Evolutionary conservation across 2,888 invertebrate genomes (phyloP), one percentile per base, ranked within the genome.

Genomic region (Tridacna gigas): DNA sequence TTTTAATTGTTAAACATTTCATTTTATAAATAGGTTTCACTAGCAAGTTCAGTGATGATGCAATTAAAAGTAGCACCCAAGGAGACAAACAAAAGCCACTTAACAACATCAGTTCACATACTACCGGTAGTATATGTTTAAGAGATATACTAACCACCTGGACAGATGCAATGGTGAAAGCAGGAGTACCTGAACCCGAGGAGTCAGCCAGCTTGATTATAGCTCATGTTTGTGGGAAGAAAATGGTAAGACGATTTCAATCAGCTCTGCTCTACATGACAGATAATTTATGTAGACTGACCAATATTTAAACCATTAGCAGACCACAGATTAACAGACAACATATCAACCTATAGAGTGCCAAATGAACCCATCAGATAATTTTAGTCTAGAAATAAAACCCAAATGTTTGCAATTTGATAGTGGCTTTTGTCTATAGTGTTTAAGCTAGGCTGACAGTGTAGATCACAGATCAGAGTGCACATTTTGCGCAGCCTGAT

Each of bases 221-320:
- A 12, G 82, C 86, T 7, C 86, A 86, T 84, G 79, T 78, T 1
- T n/a, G 82, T 37, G 86, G 82, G 26, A 86, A 86, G 75, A 86
- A 86, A 66, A 86, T 86, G 86, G 86, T 84, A 26, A 66, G 78
- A 69, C 45, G 3, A 37, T 37, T 37, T 37, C 37, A n/a, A n/a
- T n/a, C n/a, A n/a, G n/a, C n/a, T n/a, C 7, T 37, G 37, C 7
- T 37, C 37, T 7, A 37, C 37, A 37, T 37, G 37, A 37, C 37
- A 37, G 3, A 37, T 37, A 37, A 4, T 2, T 2, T 37, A 37
- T 37, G 37, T 37, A 37, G 37, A 37, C 37, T 37, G 2, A 7
- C 37, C 37, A 37, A 37, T 37, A 4, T 37, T 37, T 2, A 37
- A 37, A 37, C 37, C 37, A 37, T 7, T 37, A 37, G 2, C 2